Evolutionary conservation across 2,888 invertebrate species (phyloP).

Genomic region (Drosophila prostipennis): DNA sequence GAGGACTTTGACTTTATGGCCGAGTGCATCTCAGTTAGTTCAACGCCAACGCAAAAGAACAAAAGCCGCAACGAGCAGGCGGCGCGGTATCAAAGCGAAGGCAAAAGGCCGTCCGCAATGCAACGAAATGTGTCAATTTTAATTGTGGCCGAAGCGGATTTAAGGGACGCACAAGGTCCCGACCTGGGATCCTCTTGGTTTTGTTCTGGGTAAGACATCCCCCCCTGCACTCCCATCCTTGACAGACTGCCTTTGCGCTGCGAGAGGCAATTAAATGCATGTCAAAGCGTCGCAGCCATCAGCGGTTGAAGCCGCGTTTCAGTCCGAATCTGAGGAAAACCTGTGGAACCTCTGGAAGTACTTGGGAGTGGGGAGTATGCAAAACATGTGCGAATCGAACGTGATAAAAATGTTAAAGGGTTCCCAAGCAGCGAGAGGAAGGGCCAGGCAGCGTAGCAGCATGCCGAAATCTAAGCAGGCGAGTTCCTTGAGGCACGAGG

Average conservation of each 20-base stretch:
- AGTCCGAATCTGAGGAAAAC: constrained; percentile 5
- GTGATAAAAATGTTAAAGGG: constrained; percentile 80
- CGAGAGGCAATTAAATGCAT: constrained; percentile 81
- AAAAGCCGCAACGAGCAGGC: constrained; percentile 62
- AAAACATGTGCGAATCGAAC: constrained; percentile 82
- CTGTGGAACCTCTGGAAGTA: neutral
- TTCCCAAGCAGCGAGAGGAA: constrained; percentile 23
- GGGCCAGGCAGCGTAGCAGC: constrained; percentile 1
- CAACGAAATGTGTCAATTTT: constrained; percentile 82
- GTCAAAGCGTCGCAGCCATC: constrained; percentile 79
- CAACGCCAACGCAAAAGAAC: constrained; percentile 73
- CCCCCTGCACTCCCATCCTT: constrained; percentile 3
- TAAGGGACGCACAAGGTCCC: constrained; percentile 55
- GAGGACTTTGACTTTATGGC: neutral
- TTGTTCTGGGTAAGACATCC: neutral
- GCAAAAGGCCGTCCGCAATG: constrained; percentile 53
- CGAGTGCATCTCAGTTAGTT: constrained; percentile 12
- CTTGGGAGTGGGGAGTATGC: constrained; percentile 67
- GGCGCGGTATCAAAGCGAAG: constrained; percentile 49
- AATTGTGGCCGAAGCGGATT: constrained; percentile 78
- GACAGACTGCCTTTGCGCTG: constrained; percentile 35
- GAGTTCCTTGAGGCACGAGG: constrained; percentile 21
- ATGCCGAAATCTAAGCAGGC: constrained; percentile 56
- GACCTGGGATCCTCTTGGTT: constrained; percentile 22
- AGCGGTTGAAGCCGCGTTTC: constrained; percentile 38